phyloP scores from a whole-genome alignment of 2,888 invertebrate species.

The Elaeidobius kamerunicus region DNA sequence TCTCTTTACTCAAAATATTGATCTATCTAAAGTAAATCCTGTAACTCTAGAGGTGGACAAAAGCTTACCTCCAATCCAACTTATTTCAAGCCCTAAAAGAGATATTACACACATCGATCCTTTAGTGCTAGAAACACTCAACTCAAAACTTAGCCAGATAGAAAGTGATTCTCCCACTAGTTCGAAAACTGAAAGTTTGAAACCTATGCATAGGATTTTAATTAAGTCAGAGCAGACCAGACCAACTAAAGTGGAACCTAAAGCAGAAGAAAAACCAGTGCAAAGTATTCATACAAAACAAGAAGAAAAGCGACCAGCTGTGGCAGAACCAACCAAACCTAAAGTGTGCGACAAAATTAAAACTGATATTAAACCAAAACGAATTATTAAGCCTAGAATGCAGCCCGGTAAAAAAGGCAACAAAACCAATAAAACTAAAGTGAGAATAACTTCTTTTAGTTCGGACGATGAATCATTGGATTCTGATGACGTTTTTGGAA shows the following conservation, averaged over 20 bases:
- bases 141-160: conserved; percentile 70
- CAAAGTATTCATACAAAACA: conserved; percentile 28
- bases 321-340: conserved; percentile 29
- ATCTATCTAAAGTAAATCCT: conserved; percentile 70
- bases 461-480: conserved; percentile 75
- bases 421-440: conserved; percentile 63
- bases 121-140: conserved; percentile 61
- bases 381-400: conserved; percentile 60
- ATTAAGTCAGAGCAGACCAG: conserved; percentile 38
- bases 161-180: conserved; percentile 75
- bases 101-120: conserved; percentile 72
- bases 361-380: conserved; percentile 61
- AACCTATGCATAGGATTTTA: conserved; percentile 42
- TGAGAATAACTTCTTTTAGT: conserved; percentile 71
- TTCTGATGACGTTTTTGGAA: conserved; percentile 74
- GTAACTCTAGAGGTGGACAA: conserved; percentile 70
- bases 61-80: conserved; percentile 57
- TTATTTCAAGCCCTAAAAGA: conserved; percentile 66
- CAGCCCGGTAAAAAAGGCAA: conserved; percentile 60
- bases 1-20: conserved; percentile 72
- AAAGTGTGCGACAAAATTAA: conserved; percentile 54
- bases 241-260: conserved; percentile 33
- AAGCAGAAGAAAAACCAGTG: conserved; percentile 37
- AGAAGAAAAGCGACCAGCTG: conserved; percentile 14
- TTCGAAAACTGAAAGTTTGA: conserved; percentile 67